Conservation (phyloP, 2,888 invertebrate genomes). For the Conomelus anceps region DNA sequence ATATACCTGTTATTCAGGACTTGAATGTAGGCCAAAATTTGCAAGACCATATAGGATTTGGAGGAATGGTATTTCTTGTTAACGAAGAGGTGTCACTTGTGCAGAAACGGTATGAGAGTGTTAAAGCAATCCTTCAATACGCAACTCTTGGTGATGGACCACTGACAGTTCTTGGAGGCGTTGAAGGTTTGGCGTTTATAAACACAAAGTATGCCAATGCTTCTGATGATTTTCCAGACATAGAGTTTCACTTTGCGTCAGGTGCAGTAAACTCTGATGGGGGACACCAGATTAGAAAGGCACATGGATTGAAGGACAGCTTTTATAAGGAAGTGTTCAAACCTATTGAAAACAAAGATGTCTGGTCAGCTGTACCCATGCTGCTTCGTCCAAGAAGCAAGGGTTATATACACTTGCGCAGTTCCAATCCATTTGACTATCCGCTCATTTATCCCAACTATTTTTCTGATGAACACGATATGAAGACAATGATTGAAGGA, state of each 20-base stretch:
- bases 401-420: conserved; percentile 30
- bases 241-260: conserved; percentile 35
- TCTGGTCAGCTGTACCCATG: conserved; percentile 35
- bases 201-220: conserved; percentile 40
- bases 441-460: conserved; percentile 33
- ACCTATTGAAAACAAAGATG: conserved; percentile 32
- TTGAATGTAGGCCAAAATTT: conserved; percentile 55
- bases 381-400: conserved; percentile 33
- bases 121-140: conserved; percentile 9
- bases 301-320: conserved; percentile 30
- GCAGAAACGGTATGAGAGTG: conserved; percentile 6
- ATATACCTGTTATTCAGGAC: conserved; percentile 51
- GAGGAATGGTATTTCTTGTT: conserved; percentile 22
- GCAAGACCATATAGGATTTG: conserved; percentile 36
- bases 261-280: conserved; percentile 32
- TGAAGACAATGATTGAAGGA: conserved; percentile 30
- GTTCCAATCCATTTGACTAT: conserved; percentile 30
- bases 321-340: conserved; percentile 37
- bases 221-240: conserved; percentile 37
- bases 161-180: conserved; percentile 42
- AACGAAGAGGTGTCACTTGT: conserved; percentile 13
- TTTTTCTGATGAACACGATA: conserved; percentile 27
- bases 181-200: conserved; percentile 44
- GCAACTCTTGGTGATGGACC: conserved; percentile 33
- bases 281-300: conserved; percentile 30